A percentile compares a stretch with the other conserved stretches of the same genome.
phyloP scores from a whole-genome alignment of 2,888 invertebrate genomes.

The Tetramorium bicarinatum region DNA sequence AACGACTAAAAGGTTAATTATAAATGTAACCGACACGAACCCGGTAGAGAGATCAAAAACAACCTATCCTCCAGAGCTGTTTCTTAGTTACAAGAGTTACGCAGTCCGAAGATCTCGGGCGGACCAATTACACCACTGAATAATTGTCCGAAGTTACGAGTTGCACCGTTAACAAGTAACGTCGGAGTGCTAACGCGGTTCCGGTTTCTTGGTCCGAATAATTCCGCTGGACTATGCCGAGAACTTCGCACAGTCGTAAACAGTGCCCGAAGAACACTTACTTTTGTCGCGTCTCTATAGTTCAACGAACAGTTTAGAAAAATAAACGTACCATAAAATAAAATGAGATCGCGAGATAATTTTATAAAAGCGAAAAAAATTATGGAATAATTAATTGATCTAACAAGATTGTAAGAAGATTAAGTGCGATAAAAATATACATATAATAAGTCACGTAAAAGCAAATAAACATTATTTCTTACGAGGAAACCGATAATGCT shows the following conservation, averaged over 20 bases:
- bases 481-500: background rate
- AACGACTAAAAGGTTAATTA: background rate
- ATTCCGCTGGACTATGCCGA: slow-evolving; percentile 66
- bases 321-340: slow-evolving; percentile 34
- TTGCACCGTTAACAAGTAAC: slow-evolving; percentile 75
- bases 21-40: slow-evolving; percentile 2
- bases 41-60: slow-evolving; percentile 34
- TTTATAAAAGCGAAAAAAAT: background rate
- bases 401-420: background rate
- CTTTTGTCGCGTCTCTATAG: slow-evolving; percentile 53
- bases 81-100: slow-evolving; percentile 65
- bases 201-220: slow-evolving; percentile 75
- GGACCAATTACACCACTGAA: slow-evolving; percentile 75
- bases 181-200: slow-evolving; percentile 71
- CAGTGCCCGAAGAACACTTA: slow-evolving; percentile 52
- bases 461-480: background rate
- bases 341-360: slow-evolving; percentile 21
- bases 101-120: slow-evolving; percentile 64
- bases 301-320: slow-evolving; percentile 48
- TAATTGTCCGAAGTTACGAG: slow-evolving; percentile 76
- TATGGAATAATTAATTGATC: slow-evolving; percentile 6
- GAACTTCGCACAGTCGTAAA: slow-evolving; percentile 71
- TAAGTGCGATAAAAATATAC: background rate
- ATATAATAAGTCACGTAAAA: background rate
- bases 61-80: slow-evolving; percentile 9